phyloP scores from a whole-genome alignment of 2,113 vertebrate genomes.

The Agapornis roseicollis region DNA sequence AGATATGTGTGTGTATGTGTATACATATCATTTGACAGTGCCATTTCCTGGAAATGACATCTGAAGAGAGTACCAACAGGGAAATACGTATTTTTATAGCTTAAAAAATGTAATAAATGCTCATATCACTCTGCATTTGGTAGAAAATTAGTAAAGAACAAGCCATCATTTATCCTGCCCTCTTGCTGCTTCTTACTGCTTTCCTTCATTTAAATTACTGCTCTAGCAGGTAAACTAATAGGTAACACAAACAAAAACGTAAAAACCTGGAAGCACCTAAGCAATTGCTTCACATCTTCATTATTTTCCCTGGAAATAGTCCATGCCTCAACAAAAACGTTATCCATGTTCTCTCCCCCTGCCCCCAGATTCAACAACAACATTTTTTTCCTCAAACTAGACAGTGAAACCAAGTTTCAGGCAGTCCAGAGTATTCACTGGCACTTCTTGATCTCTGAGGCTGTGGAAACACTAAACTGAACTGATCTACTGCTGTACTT shows the following conservation, averaged over 20 bases:
- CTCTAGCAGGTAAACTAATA: not conserved
- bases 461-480: conserved; percentile 60
- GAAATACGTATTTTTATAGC: not conserved
- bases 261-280: not conserved
- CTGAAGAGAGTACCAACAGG: not conserved
- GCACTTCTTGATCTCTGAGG: conserved; percentile 71
- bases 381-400: conserved; percentile 27
- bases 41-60: conserved; percentile 11
- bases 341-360: not conserved
- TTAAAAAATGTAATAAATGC: not conserved
- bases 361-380: not conserved
- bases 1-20: not conserved
- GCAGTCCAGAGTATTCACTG: conserved; percentile 53
- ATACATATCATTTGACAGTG: not conserved
- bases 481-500: conserved; percentile 63
- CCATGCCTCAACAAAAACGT: conserved; percentile 4
- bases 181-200: not conserved
- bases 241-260: not conserved
- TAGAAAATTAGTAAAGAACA: not conserved
- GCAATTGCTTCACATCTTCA: not conserved
- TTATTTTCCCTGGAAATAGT: conserved; percentile 38
- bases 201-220: conserved; percentile 4
- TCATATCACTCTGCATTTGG: not conserved
- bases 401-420: conserved; percentile 62
- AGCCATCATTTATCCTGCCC: not conserved